Base-by-base conservation (phyloP, 2,797 vertebrate genomes). In the Labeo calbasu region DNA sequence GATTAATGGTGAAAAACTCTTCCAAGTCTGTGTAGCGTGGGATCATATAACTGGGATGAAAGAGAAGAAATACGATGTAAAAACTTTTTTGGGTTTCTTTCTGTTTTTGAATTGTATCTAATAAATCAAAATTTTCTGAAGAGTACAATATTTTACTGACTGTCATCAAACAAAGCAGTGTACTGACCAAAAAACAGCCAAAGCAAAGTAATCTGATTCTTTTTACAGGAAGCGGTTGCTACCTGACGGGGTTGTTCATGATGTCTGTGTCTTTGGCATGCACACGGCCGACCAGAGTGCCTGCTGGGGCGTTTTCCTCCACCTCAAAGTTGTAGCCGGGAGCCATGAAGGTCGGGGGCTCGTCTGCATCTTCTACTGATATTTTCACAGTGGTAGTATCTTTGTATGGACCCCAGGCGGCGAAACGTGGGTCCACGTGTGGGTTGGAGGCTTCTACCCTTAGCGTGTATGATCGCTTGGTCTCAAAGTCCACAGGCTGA, bases 11-110 rank as follows among this genome's bases (percentile, higher is more conserved):
- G 92, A 99, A 99, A 91, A 96, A 98, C 93, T 97, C 96, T 90
- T 99, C 98, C n/a, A 99, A 93, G 89, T 99, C 96, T 19, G 97
- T 98, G 89, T 99, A 98, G 65, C 95, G 96, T 90, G 97, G 97
- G 86, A 99, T 99, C 91, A 96, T 96, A 92, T 99, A 99, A 91
- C 98, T 99, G 87, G 32, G 32, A 79, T 46, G 50, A 77, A 69
- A 63, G 19, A 73, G 5, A n/a, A 28, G 17, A 32, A 71, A 51
- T 10, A 10, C n/a, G 28, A 32, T 55, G 19, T 14, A 13, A 51
- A 63, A 55, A 36, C 6, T 75, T 55, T 55, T 5, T 55, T 36
- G 68, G 50, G 11, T 48, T 48, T 48, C 3, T 50, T 13, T 50
- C 28, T 32, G 28, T 50, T 51, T 5, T 51, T 51, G 50, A 51